Base-by-base conservation (phyloP, 2,888 invertebrate genomes). In the Phengaris alcon region DNA sequence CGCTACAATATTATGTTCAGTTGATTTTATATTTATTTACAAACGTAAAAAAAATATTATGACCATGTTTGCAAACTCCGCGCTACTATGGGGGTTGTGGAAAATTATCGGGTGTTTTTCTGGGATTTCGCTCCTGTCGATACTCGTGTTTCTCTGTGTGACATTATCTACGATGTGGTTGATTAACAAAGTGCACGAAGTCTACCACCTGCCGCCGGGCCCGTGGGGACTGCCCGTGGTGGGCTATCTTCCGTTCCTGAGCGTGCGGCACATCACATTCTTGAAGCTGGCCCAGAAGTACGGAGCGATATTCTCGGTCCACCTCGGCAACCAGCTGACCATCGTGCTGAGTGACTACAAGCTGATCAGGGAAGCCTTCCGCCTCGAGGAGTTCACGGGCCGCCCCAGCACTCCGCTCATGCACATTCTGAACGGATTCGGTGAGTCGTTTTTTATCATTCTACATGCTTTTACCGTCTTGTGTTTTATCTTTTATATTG, bases 261-360 rank as follows among this genome's bases (percentile, higher is more conserved):
- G 96, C 81, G 95, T 95, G 64, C 95, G 96, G 73, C 97, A 98
- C 89, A 94, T 97, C 75, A 95, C 96, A 76, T 97, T 97, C 90
- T 94, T 96, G 84, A 95, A 96, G 82, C 90, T 98, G 82, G 95
- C 97, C 68, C 94, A 95, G 79, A 95, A 94, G 83, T 98, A 97
- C 88, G 98, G 98, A 9, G 94, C 96, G 9, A 94, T 98, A 78
- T 97, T 97, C 91, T 97, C 97, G 76, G 95, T 97, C 9, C 94
- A 96, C 68, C 94, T 98, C 74, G 98, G 98, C 76, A 96, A 95
- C 81, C 97, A 98, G 85, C 93, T 97, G 77, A 96, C 97, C 10
- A 96, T 98, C 75, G 97, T 98, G 76, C 94, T 98, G 82, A 97
- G 97, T 91, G 98, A 98, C 92, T 96, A 97, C 89, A 95, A 96